Conservation (phyloP, 2,888 invertebrate species). For the Hydriomena furcata region DNA sequence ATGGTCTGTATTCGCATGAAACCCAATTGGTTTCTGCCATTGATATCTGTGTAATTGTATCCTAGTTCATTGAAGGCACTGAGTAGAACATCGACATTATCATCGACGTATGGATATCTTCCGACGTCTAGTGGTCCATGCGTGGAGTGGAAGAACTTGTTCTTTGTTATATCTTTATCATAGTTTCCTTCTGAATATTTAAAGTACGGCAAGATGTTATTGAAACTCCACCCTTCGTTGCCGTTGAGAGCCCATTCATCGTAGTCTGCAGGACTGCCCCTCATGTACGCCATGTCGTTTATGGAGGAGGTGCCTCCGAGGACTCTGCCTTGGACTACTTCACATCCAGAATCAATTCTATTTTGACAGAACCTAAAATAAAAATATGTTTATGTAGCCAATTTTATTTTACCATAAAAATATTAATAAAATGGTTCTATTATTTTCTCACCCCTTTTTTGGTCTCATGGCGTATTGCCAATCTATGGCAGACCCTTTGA, state of each 20-base stretch:
- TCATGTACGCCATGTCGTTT: conserved; percentile 76
- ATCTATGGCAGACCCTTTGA: conserved; percentile 66
- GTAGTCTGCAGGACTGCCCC: conserved; percentile 75
- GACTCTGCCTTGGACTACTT: conserved; percentile 71
- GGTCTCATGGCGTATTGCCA: conserved; percentile 75
- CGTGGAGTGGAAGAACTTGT: conserved; percentile 70
- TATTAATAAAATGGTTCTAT: neutral
- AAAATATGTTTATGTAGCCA: neutral
- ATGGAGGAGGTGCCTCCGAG: conserved; percentile 73
- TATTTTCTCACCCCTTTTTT: conserved; percentile 61
- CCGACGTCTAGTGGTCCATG: conserved; percentile 76
- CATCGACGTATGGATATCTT: conserved; percentile 70
- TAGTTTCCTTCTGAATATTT: conserved; percentile 79
- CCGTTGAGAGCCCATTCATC: conserved; percentile 74
- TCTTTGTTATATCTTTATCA: conserved; percentile 72
- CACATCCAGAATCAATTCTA: conserved; percentile 61
- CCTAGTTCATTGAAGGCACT: conserved; percentile 74
- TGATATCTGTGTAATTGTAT: conserved; percentile 74
- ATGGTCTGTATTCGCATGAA: conserved; percentile 76
- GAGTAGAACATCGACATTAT: conserved; percentile 70
- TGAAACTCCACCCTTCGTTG: conserved; percentile 73
- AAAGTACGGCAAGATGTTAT: conserved; percentile 68
- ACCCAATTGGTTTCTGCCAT: conserved; percentile 71
- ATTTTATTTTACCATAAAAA: neutral
- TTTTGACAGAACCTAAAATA: conserved; percentile 70